Evolutionary conservation across 2,113 vertebrate genomes (phyloP), one percentile per base, ranked within the genome.

Genomic region (Ranitomeya imitator): DNA sequence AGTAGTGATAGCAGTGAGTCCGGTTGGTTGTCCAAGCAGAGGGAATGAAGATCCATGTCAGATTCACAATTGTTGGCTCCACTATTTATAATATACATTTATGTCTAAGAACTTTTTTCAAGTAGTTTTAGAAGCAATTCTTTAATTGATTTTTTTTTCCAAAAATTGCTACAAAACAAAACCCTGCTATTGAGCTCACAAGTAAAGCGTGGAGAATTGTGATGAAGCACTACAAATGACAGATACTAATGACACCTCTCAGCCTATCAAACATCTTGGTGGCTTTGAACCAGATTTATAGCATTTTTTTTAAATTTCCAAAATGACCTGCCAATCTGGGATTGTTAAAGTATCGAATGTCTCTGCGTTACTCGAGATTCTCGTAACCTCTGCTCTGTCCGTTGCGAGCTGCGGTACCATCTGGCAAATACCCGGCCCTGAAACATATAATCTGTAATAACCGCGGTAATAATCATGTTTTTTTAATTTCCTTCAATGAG

Each of bases 301-400:
- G 45, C 61, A 83, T 26, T 55, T 57, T 67, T 57, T 26, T 16
- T 51, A 21, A 16, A 19, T 76, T 76, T 52, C 37, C 63, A 16
- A 15, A 71, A 84, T 45, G 65, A 71, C 19, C 82, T 71, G 82
- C 61, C 82, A 84, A 55, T 84, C 63, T 18, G 14, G 21, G n/a
- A 63, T 65, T 69, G 82, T 71, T 84, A 84, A 84, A 26, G 63
- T 84, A 69, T 84, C 63, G 15, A 18, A 54, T 71, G 82, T 84
- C 82, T 84, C 14, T 7, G 12, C 16, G 55, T 11, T 18, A 10
- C n/a, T 69, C 9, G 15, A 23, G 81, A 83, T 69, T 9, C 45
- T 31, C 45, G 51, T 55, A 69, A 84, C 63, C 82, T 54, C 45
- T 54, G 65, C 45, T 84, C 51, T 18, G 63, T 55, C 82, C 82